Conservation (phyloP, 2,113 vertebrate species). For the Lynx canadensis region DNA sequence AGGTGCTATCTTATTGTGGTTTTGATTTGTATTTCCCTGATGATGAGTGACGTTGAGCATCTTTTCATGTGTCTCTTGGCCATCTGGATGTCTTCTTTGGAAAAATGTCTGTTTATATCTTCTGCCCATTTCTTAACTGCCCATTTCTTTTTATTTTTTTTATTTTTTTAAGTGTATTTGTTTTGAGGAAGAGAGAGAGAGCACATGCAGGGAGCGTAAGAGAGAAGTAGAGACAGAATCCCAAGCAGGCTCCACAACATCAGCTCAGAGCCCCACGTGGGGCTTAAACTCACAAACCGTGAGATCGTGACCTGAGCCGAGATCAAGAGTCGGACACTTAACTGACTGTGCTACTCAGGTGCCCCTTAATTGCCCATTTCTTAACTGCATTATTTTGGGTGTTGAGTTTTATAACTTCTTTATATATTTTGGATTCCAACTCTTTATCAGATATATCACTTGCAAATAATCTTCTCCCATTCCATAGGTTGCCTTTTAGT, state of each 20-base stretch:
- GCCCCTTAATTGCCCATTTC: not conserved
- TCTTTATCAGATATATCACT: not conserved
- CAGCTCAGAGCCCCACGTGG: too few relatives aligned
- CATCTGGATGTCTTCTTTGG: not conserved
- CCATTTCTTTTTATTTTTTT: too few relatives aligned
- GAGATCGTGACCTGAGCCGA: too few relatives aligned
- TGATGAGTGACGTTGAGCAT: not conserved
- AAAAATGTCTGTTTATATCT: not conserved
- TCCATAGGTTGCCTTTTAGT: not conserved
- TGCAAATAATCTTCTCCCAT: not conserved
- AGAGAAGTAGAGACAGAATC: too few relatives aligned
- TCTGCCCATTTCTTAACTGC: not conserved
- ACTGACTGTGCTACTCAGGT: too few relatives aligned
- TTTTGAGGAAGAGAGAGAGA: too few relatives aligned
- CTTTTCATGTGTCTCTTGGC: not conserved
- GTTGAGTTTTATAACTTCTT: not conserved
- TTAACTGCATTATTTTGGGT: not conserved
- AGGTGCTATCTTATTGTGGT: not conserved
- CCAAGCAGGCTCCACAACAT: too few relatives aligned
- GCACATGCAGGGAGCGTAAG: too few relatives aligned
- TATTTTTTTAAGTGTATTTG: too few relatives aligned
- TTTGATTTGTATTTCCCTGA: not conserved
- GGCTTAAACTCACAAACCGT: too few relatives aligned
- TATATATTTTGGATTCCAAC: not conserved
- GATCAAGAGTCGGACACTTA: too few relatives aligned